Evolutionary conservation across 2,797 vertebrate genomes (phyloP).

Genomic region (Anas flavirostris): DNA sequence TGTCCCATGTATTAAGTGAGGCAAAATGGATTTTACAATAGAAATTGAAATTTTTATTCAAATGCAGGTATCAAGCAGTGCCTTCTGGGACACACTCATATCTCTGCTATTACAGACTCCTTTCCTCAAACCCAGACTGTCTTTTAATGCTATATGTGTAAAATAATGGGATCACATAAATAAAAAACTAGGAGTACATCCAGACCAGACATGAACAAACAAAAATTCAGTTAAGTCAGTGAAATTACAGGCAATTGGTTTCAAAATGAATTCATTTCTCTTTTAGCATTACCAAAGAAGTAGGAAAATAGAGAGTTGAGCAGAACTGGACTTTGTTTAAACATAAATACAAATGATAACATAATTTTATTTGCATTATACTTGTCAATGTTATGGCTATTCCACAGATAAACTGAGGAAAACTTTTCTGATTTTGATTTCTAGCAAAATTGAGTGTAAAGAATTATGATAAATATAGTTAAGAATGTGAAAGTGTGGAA

Average conservation of each 20-base stretch:
- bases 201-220: not conserved
- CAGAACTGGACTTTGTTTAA: not conserved
- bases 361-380: not conserved
- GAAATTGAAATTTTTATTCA: not conserved
- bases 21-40: not conserved
- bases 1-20: not conserved
- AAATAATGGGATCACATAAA: not conserved
- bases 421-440: not conserved
- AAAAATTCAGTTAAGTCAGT: not conserved
- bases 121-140: not conserved
- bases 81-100: not conserved
- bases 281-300: not conserved
- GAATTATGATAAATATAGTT: not conserved
- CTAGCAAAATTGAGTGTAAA: not conserved
- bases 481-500: not conserved
- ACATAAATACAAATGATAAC: not conserved
- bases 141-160: rapidly evolving
- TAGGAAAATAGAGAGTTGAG: not conserved
- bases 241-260: not conserved
- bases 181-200: not conserved
- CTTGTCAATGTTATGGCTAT: not conserved
- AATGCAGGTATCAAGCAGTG: not conserved
- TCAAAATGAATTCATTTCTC: not conserved
- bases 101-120: not conserved
- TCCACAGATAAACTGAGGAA: not conserved